Evolutionary conservation across 2,797 vertebrate species (phyloP).

Genomic region (Myotis findleyi): DNA sequence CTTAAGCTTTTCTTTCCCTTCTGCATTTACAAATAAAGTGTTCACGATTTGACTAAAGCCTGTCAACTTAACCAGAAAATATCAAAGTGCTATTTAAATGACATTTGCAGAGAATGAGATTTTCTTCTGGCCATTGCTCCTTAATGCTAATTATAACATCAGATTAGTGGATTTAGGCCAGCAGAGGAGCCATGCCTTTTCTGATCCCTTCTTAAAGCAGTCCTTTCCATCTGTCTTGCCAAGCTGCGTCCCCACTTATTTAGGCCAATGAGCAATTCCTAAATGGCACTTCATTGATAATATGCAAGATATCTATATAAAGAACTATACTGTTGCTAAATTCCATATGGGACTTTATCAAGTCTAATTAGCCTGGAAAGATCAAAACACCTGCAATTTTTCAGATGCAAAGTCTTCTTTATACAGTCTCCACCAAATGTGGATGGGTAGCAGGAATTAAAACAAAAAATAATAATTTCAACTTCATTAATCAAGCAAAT

Average conservation of each 20-base stretch:
- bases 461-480: neutral
- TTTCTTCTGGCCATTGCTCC: conserved; percentile 88
- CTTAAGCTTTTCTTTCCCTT: conserved; percentile 85
- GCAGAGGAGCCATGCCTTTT: conserved; percentile 86
- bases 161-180: conserved; percentile 90
- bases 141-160: conserved; percentile 91
- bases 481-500: neutral
- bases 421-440: neutral
- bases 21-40: conserved; percentile 89
- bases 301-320: conserved; percentile 86
- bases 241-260: conserved; percentile 83
- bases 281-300: conserved; percentile 86
- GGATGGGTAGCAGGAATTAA: neutral
- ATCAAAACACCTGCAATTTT: conserved; percentile 72
- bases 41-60: conserved; percentile 88
- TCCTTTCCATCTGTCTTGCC: conserved; percentile 89
- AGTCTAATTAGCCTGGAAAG: conserved; percentile 77
- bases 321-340: conserved; percentile 85
- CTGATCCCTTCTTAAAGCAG: conserved; percentile 87
- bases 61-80: conserved; percentile 87
- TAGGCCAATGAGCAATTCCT: conserved; percentile 86
- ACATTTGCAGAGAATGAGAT: conserved; percentile 89
- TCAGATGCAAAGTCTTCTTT: conserved; percentile 76
- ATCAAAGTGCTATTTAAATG: conserved; percentile 90
- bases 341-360: conserved; percentile 85